A percentile compares a stretch with the other conserved stretches of the same genome.
These are phyloP conservation scores for Laspeyria flexula DNA, from an alignment of 2,888 invertebrate genomes.

Conservation along the genomic window DNA sequence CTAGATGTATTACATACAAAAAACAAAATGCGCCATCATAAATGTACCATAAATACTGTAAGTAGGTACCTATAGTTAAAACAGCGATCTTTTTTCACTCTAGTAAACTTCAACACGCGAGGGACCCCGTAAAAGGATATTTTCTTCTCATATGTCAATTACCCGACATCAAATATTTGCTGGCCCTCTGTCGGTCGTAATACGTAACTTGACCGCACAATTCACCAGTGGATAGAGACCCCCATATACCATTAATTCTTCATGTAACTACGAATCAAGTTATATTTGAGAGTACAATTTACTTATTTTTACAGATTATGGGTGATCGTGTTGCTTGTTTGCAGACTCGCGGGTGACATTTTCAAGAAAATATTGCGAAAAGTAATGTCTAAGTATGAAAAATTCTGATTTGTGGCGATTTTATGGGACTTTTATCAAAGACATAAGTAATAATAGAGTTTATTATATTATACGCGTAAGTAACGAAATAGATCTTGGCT, in stretches of 20 bases:
- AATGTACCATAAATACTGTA: background rate
- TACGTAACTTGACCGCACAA: slow-evolving; percentile 70
- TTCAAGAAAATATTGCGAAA: slow-evolving; percentile 61
- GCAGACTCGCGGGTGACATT: slow-evolving; percentile 74
- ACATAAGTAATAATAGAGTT: too few species aligned
- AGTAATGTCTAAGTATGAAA: slow-evolving; percentile 1
- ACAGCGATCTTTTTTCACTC: slow-evolving; percentile 28
- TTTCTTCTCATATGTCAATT: slow-evolving; percentile 78
- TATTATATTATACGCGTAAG: too few species aligned
- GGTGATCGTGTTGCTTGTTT: slow-evolving; percentile 78
- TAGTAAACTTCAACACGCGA: slow-evolving; percentile 40
- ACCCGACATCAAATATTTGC: slow-evolving; percentile 81
- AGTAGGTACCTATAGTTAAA: slow-evolving; percentile 2
- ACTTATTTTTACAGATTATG: slow-evolving; percentile 68
- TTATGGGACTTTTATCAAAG: background rate
- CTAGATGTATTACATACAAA: too few species aligned
- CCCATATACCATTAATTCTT: background rate
- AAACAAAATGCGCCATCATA: background rate
- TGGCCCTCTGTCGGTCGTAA: slow-evolving; percentile 78
- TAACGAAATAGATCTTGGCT: too few species aligned
- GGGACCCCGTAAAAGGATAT: slow-evolving; percentile 53
- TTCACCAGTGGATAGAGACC: slow-evolving; percentile 35
- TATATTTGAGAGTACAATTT: slow-evolving; percentile 60
- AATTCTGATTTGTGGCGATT: slow-evolving; percentile 16
- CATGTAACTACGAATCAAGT: slow-evolving; percentile 31